Conservation (phyloP, 2,113 vertebrate genomes). For the Dipodomys spectabilis region DNA sequence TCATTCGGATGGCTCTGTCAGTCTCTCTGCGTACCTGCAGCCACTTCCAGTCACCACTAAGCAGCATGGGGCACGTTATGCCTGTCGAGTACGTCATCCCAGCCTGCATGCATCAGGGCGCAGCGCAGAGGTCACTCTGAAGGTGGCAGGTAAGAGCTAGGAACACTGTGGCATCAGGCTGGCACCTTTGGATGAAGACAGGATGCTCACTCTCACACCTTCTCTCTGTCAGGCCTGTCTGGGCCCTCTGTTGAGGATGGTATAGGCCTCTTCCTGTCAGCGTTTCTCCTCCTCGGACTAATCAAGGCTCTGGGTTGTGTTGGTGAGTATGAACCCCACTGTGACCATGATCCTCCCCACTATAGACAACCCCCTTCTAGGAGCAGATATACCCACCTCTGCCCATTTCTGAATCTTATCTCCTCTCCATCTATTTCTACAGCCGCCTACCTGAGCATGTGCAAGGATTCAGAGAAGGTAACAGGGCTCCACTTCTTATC, state of each 20-base stretch:
- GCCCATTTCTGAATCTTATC: neutral
- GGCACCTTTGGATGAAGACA: rapidly evolving
- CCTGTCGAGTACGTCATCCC: constrained; percentile 87
- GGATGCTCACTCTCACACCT: neutral
- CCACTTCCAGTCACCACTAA: constrained; percentile 68
- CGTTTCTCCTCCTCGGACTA: constrained; percentile 79
- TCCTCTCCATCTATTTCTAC: constrained; percentile 41
- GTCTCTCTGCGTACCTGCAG: constrained; percentile 85
- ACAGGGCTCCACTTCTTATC: neutral
- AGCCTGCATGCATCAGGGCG: constrained; percentile 72
- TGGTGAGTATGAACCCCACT: constrained; percentile 66
- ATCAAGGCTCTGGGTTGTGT: constrained; percentile 65
- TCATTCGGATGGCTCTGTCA: constrained; percentile 89
- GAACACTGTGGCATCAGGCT: rapidly evolving
- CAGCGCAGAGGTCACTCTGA: constrained; percentile 39
- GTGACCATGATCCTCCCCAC: neutral
- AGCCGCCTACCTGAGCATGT: constrained; percentile 36
- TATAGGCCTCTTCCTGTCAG: constrained; percentile 81
- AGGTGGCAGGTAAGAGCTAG: constrained; percentile 72
- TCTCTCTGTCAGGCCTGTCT: constrained; percentile 63
- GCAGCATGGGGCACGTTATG: constrained; percentile 84
- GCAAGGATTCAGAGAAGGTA: constrained; percentile 67
- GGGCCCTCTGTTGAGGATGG: constrained; percentile 81
- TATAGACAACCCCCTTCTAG: neutral
- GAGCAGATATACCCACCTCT: neutral